A percentile compares a stretch with the other conserved stretches of the same genome.
Conservation (phyloP, 2,888 invertebrate genomes). For the Magallana nippona region DNA sequence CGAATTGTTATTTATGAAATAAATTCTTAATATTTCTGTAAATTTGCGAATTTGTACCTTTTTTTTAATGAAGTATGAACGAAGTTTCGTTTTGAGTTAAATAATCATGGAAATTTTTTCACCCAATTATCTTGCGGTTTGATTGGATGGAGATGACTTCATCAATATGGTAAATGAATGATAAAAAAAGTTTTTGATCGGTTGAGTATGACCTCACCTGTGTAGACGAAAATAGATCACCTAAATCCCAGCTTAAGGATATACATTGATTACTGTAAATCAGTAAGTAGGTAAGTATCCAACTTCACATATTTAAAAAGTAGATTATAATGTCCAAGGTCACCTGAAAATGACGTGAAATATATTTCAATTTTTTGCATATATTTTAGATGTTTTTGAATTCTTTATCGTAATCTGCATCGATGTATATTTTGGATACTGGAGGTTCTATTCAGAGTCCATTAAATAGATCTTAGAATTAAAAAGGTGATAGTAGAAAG, state of each 20-base stretch:
- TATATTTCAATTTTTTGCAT: too few species aligned
- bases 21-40: too few species aligned
- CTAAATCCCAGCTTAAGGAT: constrained; percentile 14
- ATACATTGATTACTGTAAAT: neutral
- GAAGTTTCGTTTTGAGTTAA: neutral
- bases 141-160: constrained; percentile 26
- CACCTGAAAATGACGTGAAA: neutral
- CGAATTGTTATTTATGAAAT: too few species aligned
- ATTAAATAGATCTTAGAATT: too few species aligned
- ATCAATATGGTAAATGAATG: neutral
- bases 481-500: too few species aligned
- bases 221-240: constrained; percentile 10
- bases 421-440: too few species aligned
- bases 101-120: neutral
- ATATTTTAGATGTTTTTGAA: too few species aligned
- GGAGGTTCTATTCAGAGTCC: too few species aligned
- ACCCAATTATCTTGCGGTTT: constrained; percentile 29
- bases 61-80: neutral
- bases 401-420: too few species aligned
- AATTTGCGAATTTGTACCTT: neutral
- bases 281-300: neutral
- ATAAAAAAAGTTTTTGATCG: neutral
- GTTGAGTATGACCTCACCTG: constrained; percentile 22
- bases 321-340: constrained; percentile 2
- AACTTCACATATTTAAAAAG: neutral